Conservation (phyloP, 1,140 invertebrate genomes). For the Heliconius himera region DNA sequence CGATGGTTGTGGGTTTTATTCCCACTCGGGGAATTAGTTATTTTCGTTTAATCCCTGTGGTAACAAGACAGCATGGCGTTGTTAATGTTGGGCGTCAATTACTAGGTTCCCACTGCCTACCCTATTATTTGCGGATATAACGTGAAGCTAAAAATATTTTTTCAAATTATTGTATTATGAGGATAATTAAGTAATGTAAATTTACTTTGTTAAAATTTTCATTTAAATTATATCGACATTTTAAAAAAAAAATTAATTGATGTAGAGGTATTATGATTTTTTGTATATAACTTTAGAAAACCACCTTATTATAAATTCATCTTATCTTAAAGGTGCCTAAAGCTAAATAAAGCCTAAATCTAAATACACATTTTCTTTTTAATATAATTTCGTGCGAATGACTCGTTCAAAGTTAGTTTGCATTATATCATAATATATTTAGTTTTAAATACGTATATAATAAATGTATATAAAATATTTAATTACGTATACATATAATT, state of each 20-base stretch:
- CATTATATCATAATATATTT: background rate
- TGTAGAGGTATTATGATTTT: too few relatives aligned
- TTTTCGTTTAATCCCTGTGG: too few relatives aligned
- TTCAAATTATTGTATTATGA: too few relatives aligned
- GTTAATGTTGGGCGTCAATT: too few relatives aligned
- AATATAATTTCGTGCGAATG: conserved; percentile 7
- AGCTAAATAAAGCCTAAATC: conserved; percentile 26
- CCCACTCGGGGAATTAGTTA: too few relatives aligned
- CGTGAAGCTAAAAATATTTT: background rate
- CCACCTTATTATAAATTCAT: background rate
- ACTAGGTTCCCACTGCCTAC: too few relatives aligned
- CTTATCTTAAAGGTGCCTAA: background rate
- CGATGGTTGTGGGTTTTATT: too few relatives aligned
- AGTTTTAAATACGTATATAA: conserved; percentile 14
- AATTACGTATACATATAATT: background rate
- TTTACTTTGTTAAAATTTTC: too few relatives aligned
- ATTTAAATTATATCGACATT: too few relatives aligned
- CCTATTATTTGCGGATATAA: background rate
- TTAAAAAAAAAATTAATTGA: too few relatives aligned
- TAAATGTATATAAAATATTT: background rate
- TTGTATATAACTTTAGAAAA: background rate
- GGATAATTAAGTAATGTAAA: too few relatives aligned
- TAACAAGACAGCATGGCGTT: too few relatives aligned
- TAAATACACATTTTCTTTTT: conserved; percentile 27
- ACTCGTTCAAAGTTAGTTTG: background rate